Conservation (phyloP, 2,113 vertebrate genomes). For the Sylvietta virens region DNA sequence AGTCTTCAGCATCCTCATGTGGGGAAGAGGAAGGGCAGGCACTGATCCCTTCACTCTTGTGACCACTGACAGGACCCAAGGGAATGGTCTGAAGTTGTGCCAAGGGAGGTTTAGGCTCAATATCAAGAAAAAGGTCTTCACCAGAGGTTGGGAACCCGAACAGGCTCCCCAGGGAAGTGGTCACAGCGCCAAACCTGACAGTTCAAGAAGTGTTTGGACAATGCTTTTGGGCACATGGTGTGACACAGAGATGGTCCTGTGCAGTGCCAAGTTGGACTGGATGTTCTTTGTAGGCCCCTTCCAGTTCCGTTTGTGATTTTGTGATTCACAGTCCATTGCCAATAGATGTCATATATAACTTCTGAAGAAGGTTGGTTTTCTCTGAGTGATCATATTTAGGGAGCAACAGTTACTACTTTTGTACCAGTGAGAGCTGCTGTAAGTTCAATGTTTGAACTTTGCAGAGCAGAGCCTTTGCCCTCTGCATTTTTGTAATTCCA, state of each 20-base stretch:
- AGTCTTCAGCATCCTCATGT: neutral
- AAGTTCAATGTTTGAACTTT: neutral
- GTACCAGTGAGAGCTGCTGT: neutral
- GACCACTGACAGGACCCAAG: accelerated
- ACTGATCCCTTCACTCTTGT: neutral
- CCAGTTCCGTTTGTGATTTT: neutral
- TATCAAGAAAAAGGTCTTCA: neutral
- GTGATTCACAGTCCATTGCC: neutral
- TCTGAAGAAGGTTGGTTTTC: neutral
- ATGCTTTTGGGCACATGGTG: neutral
- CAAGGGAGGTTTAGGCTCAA: neutral
- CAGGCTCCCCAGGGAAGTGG: neutral
- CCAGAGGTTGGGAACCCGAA: neutral
- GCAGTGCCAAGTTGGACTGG: accelerated
- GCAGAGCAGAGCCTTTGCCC: too few species aligned
- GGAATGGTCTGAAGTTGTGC: neutral
- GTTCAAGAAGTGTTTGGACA: neutral
- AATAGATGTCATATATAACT: neutral
- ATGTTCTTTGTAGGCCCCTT: neutral
- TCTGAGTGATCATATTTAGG: neutral
- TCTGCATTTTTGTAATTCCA: neutral
- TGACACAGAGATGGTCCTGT: neutral
- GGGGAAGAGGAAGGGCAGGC: neutral
- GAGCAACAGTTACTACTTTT: neutral
- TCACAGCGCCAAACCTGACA: neutral